Conservation (phyloP, 2,113 vertebrate genomes). For the Polyodon spathula region DNA sequence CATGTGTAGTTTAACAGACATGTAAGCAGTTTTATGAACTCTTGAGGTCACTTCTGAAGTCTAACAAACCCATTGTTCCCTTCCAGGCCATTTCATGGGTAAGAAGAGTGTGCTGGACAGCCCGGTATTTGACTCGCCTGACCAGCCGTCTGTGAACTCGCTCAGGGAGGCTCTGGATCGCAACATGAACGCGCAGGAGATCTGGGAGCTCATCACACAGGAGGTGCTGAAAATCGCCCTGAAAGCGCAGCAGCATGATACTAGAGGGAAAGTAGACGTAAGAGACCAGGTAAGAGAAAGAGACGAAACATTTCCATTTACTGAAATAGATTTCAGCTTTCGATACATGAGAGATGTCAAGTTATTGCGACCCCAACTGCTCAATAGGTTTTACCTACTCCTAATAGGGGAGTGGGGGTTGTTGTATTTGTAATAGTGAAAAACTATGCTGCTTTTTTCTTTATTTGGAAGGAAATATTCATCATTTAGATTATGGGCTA, state of each 20-base stretch:
- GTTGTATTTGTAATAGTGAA: too few relatives aligned
- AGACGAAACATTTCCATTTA: background rate
- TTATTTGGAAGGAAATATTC: too few relatives aligned
- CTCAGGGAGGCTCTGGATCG: slow-evolving; percentile 25
- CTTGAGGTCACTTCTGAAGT: too few relatives aligned
- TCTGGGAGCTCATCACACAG: slow-evolving; percentile 47
- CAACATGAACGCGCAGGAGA: slow-evolving; percentile 38
- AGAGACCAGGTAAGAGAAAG: slow-evolving; percentile 56
- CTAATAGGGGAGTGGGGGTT: too few relatives aligned
- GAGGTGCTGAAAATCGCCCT: slow-evolving; percentile 56
- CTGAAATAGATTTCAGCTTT: slow-evolving; percentile 11
- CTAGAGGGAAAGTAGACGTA: slow-evolving; percentile 27
- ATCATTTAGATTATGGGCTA: too few relatives aligned
- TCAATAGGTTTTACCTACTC: too few relatives aligned
- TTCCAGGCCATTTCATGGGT: slow-evolving; percentile 86
- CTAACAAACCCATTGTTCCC: background rate
- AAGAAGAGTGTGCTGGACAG: slow-evolving; percentile 71
- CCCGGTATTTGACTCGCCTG: slow-evolving; percentile 27
- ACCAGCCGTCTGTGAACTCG: slow-evolving; percentile 23
- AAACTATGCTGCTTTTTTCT: too few relatives aligned
- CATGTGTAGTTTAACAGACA: too few relatives aligned
- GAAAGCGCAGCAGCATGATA: slow-evolving; percentile 47
- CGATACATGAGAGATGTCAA: too few relatives aligned
- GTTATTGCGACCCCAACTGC: too few relatives aligned
- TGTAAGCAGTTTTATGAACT: too few relatives aligned